Evolutionary conservation across 1,140 invertebrate species (phyloP), one percentile per base, ranked within the genome.

Genomic region (Drosophila carrolli): DNA sequence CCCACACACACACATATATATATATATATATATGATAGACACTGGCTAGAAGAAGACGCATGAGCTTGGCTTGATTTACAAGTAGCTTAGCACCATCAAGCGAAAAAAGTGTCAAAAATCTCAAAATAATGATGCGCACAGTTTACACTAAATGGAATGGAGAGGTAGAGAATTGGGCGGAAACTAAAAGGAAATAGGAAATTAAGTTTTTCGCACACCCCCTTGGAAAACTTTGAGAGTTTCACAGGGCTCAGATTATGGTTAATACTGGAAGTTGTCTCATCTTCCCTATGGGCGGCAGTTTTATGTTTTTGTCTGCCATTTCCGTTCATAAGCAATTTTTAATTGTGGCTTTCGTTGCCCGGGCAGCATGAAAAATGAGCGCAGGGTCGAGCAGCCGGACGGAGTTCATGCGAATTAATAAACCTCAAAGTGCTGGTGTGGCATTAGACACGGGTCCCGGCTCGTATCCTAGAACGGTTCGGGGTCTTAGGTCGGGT

Each of bases 91-190:
- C 83, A 86, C 55, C 73, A 57, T 41, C 72, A 19, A 68, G 35
- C 68, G 55, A 83, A 86, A 83, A 88, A 88, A 88, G 83, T 88
- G 83, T 88, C 79, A 88, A 88, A 88, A 89, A 88, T 89, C 79
- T 75, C 78, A 89, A 89, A 88, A 88, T 88, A 88, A 88, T 88
- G 83, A 88, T 88, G 83, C 84, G 57, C 84, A 82, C 75, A 83
- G 72, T 80, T 85, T 85, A 82, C 76, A 77, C 79, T 88, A 85
- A 85, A 85, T 81, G 81, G 59, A 55, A 51, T 50, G 40, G 48
- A 60, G 55, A 38, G 27, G n/a, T 29, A 9, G 29, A 13, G 11
- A 47, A 59, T 32, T 60, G 68, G 44, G 44, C 44, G 71, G 61
- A 77, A 68, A 61, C 51, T 66, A 29, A 71, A 65, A 53, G 79